Evolutionary conservation across 2,797 vertebrate genomes (phyloP), one percentile per base, ranked within the genome.

Genomic region (Anableps anableps): DNA sequence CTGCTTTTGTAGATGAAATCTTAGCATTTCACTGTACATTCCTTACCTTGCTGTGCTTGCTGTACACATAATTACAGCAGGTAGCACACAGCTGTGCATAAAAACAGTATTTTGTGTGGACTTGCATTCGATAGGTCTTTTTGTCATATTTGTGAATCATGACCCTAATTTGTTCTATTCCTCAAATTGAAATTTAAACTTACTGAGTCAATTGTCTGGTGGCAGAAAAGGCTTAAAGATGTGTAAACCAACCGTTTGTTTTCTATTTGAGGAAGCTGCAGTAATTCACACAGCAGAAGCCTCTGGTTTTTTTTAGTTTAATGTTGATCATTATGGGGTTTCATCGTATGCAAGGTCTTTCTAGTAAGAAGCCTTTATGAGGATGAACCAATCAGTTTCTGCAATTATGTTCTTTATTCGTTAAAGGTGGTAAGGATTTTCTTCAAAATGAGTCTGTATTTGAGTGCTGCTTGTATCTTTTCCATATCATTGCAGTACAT

Each of bases 331-430:
- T 83, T 83, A 81, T 75, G 85, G 88, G 83, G 85, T 74, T 87
- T 86, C 81, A 86, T 79, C 73, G 83, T 77, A 72, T 88, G 82
- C 51, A 55, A 26, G 23, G 82, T 85, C 87, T 87, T 90, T 91
- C 94, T 95, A 93, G 92, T 91, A 80, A 77, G 91, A 85, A 77
- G 89, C 88, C 94, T 95, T 95, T 95, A 38, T 93, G 92, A 87
- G 71, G 79, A 78, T 89, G 84, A 85, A 88, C 88, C 84, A 89
- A 93, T 93, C 93, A 91, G 79, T 77, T 78, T 76, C 23, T 77
- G 74, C 87, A 89, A 58, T 88, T 92, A 88, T 92, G 93, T 91
- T 89, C 91, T 94, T 92, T 91, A 85, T 90, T 95, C 86, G 86
- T 94, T 90, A 91, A 88, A 91, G 91, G 93, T 85, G 41, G 31